Base-by-base conservation (phyloP, 2,888 invertebrate genomes). In the Drosophila mimetica region DNA sequence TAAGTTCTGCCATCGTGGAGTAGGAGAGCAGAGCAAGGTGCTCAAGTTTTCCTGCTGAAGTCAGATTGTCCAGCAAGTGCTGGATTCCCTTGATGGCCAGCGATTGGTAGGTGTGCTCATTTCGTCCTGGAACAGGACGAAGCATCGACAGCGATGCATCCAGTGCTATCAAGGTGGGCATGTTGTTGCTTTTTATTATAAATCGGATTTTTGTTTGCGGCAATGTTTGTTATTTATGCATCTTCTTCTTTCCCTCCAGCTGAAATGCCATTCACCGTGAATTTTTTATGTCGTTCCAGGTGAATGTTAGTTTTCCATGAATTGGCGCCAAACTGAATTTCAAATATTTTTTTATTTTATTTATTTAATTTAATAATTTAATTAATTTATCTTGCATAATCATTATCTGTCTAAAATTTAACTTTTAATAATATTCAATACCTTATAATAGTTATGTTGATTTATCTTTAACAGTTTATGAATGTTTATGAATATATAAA, bases 1-100 rank as follows among this genome's bases (percentile, higher is more conserved):
- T 94, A 54, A 97, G 94, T 92, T 92, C 92, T 25, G 87, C 90
- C 2, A 81, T 78, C 25, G 90, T 89, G 1, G 90, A 90, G 52
- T 86, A 92, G 0, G 89, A 77, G 0, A 91, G 81, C 22, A 90
- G 74, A 0, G 90, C 88, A 14, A 87, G 79, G 57, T 90, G 90
- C 65, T 92, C 92, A 30, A 92, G 53, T 65, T 91, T 92, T 0
- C 91, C 91, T 22, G 89, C 85, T 0, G 75, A 72, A 1, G 89
- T 73, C 16, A 92, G 77, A 59, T 92, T 88, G 65, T 92, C 92
- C 58, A 92, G 65, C 11, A 92, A 74, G 36, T 91, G 89, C 46
- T 90, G 88, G 4, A 92, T 91, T 2, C 91, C 92, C 39, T 91
- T 90, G 0, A 89, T 48, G 2, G 92, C 92, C 11, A 92, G 75